Percentiles rank a stretch among this genome's conserved stretches.
phyloP scores from a whole-genome alignment of 2,113 vertebrate genomes.

The Heterotis niloticus region DNA sequence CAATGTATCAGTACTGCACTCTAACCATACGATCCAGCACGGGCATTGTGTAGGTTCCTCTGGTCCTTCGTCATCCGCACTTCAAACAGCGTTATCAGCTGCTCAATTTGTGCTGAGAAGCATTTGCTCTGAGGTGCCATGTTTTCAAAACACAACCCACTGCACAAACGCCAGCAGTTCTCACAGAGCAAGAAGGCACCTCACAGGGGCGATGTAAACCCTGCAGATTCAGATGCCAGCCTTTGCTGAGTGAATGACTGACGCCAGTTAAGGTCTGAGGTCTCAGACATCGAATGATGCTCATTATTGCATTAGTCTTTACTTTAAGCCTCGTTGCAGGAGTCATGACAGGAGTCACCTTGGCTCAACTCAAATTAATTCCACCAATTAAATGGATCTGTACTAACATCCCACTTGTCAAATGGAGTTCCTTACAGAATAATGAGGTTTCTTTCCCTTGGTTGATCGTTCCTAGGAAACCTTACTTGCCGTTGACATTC shows the following conservation, averaged over 20 bases:
- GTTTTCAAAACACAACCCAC: no score
- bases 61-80: no score
- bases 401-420: conserved; percentile 31
- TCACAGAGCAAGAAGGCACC: not conserved
- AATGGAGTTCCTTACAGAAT: not conserved
- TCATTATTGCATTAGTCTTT: conserved; percentile 11
- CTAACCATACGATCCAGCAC: not conserved
- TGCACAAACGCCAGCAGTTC: not conserved
- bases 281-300: not conserved
- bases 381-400: conserved; percentile 38
- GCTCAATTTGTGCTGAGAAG: no score
- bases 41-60: not conserved
- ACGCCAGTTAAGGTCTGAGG: no score
- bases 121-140: no score
- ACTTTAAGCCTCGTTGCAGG: conserved; percentile 34
- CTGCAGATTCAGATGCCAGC: not conserved
- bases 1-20: no score
- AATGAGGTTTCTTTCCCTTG: no score
- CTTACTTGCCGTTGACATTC: no score
- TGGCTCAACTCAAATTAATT: conserved; percentile 26
- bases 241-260: not conserved
- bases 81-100: no score
- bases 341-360: conserved; percentile 24
- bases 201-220: not conserved
- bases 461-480: no score